Conservation (phyloP, 2,797 vertebrate genomes). For the Pseudocheirus occidentalis region DNA sequence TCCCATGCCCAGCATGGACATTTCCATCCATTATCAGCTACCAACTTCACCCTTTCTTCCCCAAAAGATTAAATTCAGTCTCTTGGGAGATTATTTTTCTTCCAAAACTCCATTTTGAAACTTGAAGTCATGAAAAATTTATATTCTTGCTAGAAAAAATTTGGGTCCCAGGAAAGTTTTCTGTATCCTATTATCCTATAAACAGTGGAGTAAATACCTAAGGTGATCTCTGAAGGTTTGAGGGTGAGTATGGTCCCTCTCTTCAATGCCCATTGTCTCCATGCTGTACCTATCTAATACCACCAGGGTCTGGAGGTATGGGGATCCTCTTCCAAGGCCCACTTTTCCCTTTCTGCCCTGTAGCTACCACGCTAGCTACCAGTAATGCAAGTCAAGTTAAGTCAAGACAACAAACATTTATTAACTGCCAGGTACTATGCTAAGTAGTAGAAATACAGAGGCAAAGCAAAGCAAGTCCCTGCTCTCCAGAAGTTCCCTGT, state of each 20-base stretch:
- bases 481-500: background rate
- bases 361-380: background rate
- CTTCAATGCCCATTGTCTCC: background rate
- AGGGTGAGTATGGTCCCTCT: background rate
- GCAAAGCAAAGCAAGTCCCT: background rate
- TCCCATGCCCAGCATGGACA: background rate
- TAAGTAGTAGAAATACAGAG: background rate
- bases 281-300: background rate
- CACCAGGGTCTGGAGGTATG: background rate
- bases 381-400: background rate
- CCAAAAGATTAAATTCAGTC: background rate
- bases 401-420: background rate
- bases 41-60: background rate
- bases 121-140: background rate
- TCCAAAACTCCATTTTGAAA: background rate
- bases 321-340: background rate
- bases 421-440: background rate
- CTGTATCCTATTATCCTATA: background rate
- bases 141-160: background rate
- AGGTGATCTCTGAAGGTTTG: background rate
- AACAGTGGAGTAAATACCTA: background rate
- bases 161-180: background rate
- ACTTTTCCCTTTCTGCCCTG: background rate
- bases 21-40: background rate
- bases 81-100: background rate